Base-by-base conservation (phyloP, 2,797 vertebrate species). In the Lateolabrax maculatus region DNA sequence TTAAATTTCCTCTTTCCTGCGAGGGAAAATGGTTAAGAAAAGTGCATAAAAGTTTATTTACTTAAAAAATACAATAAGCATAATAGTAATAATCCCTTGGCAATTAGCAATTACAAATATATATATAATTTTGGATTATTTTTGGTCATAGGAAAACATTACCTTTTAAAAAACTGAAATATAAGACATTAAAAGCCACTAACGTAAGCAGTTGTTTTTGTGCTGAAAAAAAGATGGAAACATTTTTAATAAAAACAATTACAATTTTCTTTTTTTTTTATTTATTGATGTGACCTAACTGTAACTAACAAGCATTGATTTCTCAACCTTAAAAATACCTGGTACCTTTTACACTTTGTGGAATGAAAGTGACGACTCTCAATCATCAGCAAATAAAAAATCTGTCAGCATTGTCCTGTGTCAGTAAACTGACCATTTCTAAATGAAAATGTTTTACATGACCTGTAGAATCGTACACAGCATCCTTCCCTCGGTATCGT, bases 41-140 rank as follows among this genome's bases (percentile, higher is more conserved):
- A 89, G 87, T 87, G 77, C 82, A 71, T 77, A 49, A n/a, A 75
- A 43, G 27, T 69, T 37, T 27, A 66, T 51, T 70, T 27, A 64
- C 7, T 62, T 37, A 25, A 66, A 79, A 75, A 31, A 25, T 4
- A 77, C 41, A 73, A 44, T 18, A 87, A 75, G 60, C 48, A 74
- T n/a, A 52, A 74, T n/a, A 52, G 6, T 12, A 34, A 72, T 69
- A 44, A 74, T 71, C 6, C 21, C 7, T 62, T 62, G 27, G 27
- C 44, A 77, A 39, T 39, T 34, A 37, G 23, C 46, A 61, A 27
- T 29, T 72, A 75, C 25, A 79, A 62, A 75, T 44, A 63, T 9
- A 63, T 8, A 66, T 46, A 73, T 8, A 1, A 55, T 44, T 65
- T 71, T 57, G 65, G 61, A 72, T 41, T 25, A 23, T 39, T 65